Percentiles rank a stretch among this genome's conserved stretches.
Conservation (phyloP, 1,140 invertebrate genomes). For the Bombus balteatus region DNA sequence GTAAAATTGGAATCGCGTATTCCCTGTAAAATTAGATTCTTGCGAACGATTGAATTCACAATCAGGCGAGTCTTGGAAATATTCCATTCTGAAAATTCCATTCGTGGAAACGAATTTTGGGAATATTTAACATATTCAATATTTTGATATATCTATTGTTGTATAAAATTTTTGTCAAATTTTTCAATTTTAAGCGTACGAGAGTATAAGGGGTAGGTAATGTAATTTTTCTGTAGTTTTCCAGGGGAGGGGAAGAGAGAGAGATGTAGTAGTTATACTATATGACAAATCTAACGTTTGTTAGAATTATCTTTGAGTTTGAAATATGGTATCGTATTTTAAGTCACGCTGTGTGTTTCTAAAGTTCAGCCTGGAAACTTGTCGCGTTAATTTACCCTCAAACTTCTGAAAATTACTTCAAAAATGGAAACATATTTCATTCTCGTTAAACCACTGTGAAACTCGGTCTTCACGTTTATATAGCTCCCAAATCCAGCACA, state of each 20-base stretch:
- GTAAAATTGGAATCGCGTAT: background rate
- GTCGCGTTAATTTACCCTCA: conserved; percentile 6
- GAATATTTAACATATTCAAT: background rate
- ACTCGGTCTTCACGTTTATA: background rate
- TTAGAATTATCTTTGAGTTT: background rate
- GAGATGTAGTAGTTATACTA: background rate
- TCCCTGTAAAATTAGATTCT: background rate
- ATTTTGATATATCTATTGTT: background rate
- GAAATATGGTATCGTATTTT: background rate
- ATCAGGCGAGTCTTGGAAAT: background rate
- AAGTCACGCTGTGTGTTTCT: background rate
- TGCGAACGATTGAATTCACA: background rate
- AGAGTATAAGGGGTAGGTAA: background rate
- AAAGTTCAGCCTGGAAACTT: background rate
- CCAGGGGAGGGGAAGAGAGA: fast-evolving
- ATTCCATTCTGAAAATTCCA: background rate
- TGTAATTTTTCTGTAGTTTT: background rate
- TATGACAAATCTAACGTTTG: background rate
- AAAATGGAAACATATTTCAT: background rate
- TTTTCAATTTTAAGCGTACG: too few relatives aligned
- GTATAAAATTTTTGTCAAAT: background rate
- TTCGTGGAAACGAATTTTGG: background rate
- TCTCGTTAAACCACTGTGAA: background rate
- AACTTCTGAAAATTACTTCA: background rate
- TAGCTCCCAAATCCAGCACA: background rate